These are phyloP conservation scores for Musca vetustissima DNA, from an alignment of 1,140 invertebrate genomes.

Conservation along the genomic window DNA sequence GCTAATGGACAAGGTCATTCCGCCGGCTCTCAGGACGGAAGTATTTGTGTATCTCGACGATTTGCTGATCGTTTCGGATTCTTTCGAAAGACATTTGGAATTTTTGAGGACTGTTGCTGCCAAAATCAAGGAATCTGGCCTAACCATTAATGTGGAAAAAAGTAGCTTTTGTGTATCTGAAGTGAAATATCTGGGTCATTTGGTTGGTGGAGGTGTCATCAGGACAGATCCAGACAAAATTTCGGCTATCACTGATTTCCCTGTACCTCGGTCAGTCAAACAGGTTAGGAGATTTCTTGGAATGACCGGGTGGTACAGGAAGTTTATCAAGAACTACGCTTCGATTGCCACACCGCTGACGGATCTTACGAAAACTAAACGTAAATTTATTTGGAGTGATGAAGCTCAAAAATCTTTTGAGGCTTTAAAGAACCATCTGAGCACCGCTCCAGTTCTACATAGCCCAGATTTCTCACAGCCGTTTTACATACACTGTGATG, in stretches of 20 bases:
- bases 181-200: slow-evolving; percentile 30
- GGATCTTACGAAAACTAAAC: neutral
- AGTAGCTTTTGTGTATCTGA: slow-evolving; percentile 50
- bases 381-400: neutral
- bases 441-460: neutral
- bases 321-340: slow-evolving; percentile 3
- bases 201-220: slow-evolving; percentile 5
- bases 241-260: neutral
- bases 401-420: slow-evolving; percentile 3
- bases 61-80: slow-evolving; percentile 18
- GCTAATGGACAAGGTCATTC: slow-evolving; percentile 20
- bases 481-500: slow-evolving; percentile 29
- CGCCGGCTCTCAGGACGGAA: slow-evolving; percentile 12
- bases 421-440: neutral
- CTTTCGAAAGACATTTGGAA: slow-evolving; percentile 44
- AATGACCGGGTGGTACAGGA: slow-evolving; percentile 9
- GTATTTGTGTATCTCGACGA: slow-evolving; percentile 28
- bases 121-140: slow-evolving; percentile 43
- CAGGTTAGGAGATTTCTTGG: slow-evolving; percentile 15
- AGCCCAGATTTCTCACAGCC: slow-evolving; percentile 33
- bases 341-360: slow-evolving; percentile 1
- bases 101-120: slow-evolving; percentile 48
- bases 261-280: neutral
- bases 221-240: slow-evolving; percentile 35
- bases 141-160: slow-evolving; percentile 58